Base-by-base conservation (phyloP, 2,113 vertebrate genomes). In the Promerops cafer region DNA sequence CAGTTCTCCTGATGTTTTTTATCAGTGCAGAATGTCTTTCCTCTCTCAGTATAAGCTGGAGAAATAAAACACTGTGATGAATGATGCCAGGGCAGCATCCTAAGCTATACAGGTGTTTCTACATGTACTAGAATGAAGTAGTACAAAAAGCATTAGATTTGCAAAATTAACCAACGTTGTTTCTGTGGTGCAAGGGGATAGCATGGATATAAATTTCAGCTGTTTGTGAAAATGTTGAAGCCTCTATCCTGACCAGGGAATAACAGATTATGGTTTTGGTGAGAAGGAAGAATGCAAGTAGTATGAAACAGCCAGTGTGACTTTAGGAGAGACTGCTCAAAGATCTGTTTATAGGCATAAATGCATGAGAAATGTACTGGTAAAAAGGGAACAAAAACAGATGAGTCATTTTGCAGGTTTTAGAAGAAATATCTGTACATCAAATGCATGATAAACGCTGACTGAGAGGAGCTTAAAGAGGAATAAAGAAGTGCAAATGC, bases 391-490 rank as follows among this genome's bases (percentile, higher is more conserved):
- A 92, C 31, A 91, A 95, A 95, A 94, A 2, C 81, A 78, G 83
- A 93, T 95, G 94, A 95, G 90, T 92, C 60, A 93, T 88, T 96
- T 86, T 94, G 86, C 88, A 90, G 83, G 65, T 93, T 74, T 93
- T 31, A 78, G 72, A 75, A 65, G 68, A 92, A 53, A 74, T 75
- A 91, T 42, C 79, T 68, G 42, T 45, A 31, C 82, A 83, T 75
- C 68, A 84, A 75, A 93, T 39, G 60, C 44, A 78, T 49, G 71
- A 88, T 83, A 81, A 94, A 89, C 22, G n/a, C 52, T 92, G 86
- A 45, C 20, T 83, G 90, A 94, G 72, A 90, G 63, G 14, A 77
- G 47, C 71, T 78, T 83, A 56, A 90, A 71, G 88, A 63, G 52
- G 59, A 86, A 68, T 49, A 83, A 75, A 72, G 77, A 91, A 37